Evolutionary conservation across 2,888 invertebrate species (phyloP).

Genomic region (Volucella bombylans): DNA sequence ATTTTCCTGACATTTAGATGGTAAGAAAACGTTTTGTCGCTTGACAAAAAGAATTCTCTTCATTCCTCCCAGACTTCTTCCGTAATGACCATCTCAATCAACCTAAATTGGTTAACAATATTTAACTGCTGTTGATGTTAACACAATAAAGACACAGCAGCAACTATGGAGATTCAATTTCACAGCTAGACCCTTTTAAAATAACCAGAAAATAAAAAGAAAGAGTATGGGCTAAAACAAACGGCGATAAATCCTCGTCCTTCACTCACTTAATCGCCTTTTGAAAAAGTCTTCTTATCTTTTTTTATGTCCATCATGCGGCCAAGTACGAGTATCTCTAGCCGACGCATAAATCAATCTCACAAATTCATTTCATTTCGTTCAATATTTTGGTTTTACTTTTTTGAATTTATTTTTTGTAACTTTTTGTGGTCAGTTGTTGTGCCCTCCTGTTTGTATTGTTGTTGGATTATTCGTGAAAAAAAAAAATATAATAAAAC

Average conservation of each 20-base stretch:
- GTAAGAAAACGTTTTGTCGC: too few relatives aligned
- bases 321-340: constrained; percentile 50
- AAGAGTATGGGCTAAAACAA: constrained; percentile 29
- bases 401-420: constrained; percentile 10
- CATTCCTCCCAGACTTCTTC: not conserved
- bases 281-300: constrained; percentile 45
- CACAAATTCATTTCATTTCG: constrained; percentile 46
- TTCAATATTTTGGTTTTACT: constrained; percentile 2
- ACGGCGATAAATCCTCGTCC: constrained; percentile 57
- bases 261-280: constrained; percentile 64
- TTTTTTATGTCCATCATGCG: constrained; percentile 65
- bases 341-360: constrained; percentile 69
- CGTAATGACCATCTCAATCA: not conserved
- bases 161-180: not conserved
- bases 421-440: constrained; percentile 16
- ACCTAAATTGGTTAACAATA: constrained; percentile 57
- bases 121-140: constrained; percentile 60
- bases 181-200: constrained; percentile 36
- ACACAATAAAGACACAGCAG: constrained; percentile 42
- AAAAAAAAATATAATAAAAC: constrained; percentile 44
- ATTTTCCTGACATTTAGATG: too few relatives aligned
- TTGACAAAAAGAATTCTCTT: too few relatives aligned
- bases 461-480: constrained; percentile 58
- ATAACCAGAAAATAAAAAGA: constrained; percentile 33
- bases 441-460: constrained; percentile 52